Evolutionary conservation across 2,888 invertebrate genomes (phyloP), one percentile per base, ranked within the genome.

Genomic region (Heliconius cydno): DNA sequence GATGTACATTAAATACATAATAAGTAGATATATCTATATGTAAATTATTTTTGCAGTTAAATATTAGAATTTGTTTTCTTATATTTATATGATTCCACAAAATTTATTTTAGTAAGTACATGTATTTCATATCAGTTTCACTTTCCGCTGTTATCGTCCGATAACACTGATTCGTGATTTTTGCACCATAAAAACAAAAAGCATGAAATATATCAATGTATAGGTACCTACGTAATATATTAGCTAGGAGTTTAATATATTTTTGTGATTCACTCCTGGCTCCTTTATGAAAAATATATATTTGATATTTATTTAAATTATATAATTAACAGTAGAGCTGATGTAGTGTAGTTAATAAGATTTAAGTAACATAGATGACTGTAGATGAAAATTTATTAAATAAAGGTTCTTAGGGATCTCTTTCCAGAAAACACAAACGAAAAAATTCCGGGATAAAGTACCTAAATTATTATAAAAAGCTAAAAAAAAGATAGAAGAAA

Each of bases 141-240:
- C 19, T 46, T 66, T 66, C 9, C 66, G 28, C 13, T 41, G 28
- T 66, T 66, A 76, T 76, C 76, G 22, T 65, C 25, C 28, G 63
- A 66, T 76, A 66, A 41, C 66, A 46, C 34, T 46, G n/a, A 30
- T 76, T 76, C 46, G n/a, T 30, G 28, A 34, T 63, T 79, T 52
- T 38, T 65, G 70, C 22, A 25, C 68, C n/a, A 52, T 52, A 63
- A 77, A 38, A 76, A 68, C 77, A 70, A 34, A 57, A 68, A 38
- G 46, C 41, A 13, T 68, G 6, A 41, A 68, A 38, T 68, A 68
- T 68, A 68, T 67, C 38, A 38, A n/a, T 5, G 10, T n/a, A 38
- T 12, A 67, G 7, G 22, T 38, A 67, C 38, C 22, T 41, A n/a
- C 34, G 7, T 34, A 1, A 15, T 57, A 57, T 57, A 12, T 30